phyloP scores from a whole-genome alignment of 2,797 vertebrate species.

The Pangasius mekongensis region DNA sequence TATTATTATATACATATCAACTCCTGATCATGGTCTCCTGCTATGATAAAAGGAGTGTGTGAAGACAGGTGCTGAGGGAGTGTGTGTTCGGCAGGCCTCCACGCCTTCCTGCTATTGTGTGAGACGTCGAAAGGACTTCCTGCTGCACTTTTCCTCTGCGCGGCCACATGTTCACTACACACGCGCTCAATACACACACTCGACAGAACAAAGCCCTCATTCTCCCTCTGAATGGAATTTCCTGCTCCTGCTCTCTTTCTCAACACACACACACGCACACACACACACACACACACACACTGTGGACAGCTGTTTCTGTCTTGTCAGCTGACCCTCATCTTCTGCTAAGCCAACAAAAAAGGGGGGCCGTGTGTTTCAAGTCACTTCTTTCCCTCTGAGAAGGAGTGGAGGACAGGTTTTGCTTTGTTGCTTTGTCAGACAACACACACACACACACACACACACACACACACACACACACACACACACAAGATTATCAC shows the following conservation, averaged over 20 bases:
- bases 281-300: conserved; percentile 51
- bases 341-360: conserved; percentile 47
- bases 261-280: conserved; percentile 35
- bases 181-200: conserved; percentile 41
- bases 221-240: conserved; percentile 48
- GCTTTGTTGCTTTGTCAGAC: conserved; percentile 24
- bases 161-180: conserved; percentile 53
- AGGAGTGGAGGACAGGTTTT: conserved; percentile 31
- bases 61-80: conserved; percentile 66
- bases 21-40: not conserved
- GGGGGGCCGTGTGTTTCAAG: conserved; percentile 39
- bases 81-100: conserved; percentile 73
- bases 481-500: not conserved
- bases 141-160: conserved; percentile 55
- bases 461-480: conserved; percentile 30
- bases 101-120: conserved; percentile 77
- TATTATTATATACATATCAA: not conserved
- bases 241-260: conserved; percentile 47
- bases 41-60: not conserved
- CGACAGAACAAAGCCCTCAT: conserved; percentile 57
- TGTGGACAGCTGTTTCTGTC: conserved; percentile 52
- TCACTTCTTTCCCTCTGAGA: conserved; percentile 42
- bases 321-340: conserved; percentile 61
- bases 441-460: conserved; percentile 12
- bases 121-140: conserved; percentile 49